Conservation (phyloP, 53 echinoderm and acorn worm species). For the Stichopus horrens region DNA sequence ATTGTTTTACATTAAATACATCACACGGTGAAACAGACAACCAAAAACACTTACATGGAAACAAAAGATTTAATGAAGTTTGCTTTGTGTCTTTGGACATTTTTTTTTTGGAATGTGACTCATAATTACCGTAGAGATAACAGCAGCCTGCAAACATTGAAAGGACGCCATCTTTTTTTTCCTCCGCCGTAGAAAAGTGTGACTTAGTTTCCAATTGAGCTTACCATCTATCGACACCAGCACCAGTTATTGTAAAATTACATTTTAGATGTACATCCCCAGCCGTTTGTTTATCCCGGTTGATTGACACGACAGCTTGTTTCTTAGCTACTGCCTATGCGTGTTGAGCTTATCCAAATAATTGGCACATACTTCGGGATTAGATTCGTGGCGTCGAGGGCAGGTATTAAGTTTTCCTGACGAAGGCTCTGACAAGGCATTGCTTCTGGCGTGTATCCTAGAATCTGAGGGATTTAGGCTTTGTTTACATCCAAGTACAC, state of each 20-base stretch:
- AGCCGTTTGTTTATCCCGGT: conserved; percentile 36
- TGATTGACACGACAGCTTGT: conserved; percentile 41
- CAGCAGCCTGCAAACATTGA: too few relatives aligned
- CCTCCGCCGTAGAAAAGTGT: conserved; percentile 20
- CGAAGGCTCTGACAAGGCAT: conserved; percentile 14
- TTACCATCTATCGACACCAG: conserved; percentile 38
- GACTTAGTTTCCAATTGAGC: conserved; percentile 44
- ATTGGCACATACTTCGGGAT: conserved; percentile 37
- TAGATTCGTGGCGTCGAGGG: conserved; percentile 24
- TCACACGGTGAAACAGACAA: too few relatives aligned
- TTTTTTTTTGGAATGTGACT: too few relatives aligned
- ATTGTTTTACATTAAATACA: too few relatives aligned
- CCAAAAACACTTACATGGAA: too few relatives aligned
- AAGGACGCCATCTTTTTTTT: background rate
- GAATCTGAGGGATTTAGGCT: conserved; percentile 12
- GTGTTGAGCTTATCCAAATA: conserved; percentile 43
- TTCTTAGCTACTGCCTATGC: background rate
- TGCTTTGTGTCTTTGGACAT: too few relatives aligned
- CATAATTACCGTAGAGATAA: too few relatives aligned
- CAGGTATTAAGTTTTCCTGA: conserved; percentile 29
- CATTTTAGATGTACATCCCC: conserved; percentile 41
- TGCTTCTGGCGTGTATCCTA: conserved; percentile 38
- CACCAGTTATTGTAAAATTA: conserved; percentile 43
- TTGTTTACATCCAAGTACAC: conserved; percentile 32
- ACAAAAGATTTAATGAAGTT: too few relatives aligned